Evolutionary conservation across 1,140 invertebrate species (phyloP).

Genomic region (Eubasilissa regina): DNA sequence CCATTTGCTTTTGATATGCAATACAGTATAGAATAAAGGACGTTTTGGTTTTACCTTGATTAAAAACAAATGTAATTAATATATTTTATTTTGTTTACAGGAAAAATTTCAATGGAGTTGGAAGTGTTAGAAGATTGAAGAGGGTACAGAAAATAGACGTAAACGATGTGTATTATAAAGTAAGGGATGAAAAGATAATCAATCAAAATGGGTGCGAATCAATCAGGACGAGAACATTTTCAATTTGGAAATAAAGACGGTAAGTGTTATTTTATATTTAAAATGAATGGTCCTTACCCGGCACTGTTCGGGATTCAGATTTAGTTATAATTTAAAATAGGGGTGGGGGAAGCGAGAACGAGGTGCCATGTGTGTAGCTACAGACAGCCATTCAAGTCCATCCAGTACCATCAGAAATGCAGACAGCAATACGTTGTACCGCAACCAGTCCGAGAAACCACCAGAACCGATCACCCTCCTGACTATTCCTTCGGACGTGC

Average conservation of each 20-base stretch:
- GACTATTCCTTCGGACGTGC: too few species aligned
- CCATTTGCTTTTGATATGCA: too few species aligned
- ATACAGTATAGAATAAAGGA: neutral
- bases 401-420: too few species aligned
- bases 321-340: too few species aligned
- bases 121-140: neutral
- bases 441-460: too few species aligned
- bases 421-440: too few species aligned
- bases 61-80: neutral
- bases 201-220: constrained; percentile 58
- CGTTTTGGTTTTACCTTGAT: neutral
- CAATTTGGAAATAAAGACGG: constrained; percentile 58
- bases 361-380: too few species aligned
- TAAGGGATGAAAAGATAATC: constrained; percentile 1
- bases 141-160: neutral
- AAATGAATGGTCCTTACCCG: too few species aligned
- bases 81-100: constrained; percentile 23
- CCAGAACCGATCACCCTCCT: too few species aligned
- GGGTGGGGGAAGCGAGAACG: too few species aligned
- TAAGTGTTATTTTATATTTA: constrained; percentile 34
- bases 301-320: too few species aligned
- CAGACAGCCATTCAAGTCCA: too few species aligned
- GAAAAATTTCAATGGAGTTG: neutral
- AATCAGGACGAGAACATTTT: constrained; percentile 57
- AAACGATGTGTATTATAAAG: neutral